A percentile compares a stretch with the other conserved stretches of the same genome.
phyloP scores from a whole-genome alignment of 2,888 invertebrate genomes.

The Idaea aversata region DNA sequence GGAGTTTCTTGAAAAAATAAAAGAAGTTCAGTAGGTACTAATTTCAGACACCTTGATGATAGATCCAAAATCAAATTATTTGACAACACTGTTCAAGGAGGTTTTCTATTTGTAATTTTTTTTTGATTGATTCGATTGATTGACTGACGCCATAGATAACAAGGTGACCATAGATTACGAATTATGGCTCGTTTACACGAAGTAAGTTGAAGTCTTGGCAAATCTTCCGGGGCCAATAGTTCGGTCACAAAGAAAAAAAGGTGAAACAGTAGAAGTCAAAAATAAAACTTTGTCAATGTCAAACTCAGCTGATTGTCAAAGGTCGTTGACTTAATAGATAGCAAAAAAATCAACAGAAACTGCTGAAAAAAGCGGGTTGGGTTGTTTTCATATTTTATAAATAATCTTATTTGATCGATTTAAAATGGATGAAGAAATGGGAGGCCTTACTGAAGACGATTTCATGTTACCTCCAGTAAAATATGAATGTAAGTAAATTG shows the following conservation, averaged over 20 bases:
- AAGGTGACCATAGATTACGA: background rate
- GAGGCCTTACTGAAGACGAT: conserved; percentile 81
- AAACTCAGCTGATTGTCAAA: background rate
- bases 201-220: background rate
- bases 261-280: background rate
- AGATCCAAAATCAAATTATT: background rate
- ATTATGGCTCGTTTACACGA: background rate
- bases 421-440: conserved; percentile 68
- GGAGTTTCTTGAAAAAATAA: conserved; percentile 26
- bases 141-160: background rate
- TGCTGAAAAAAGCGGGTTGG: background rate
- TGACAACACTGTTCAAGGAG: no score
- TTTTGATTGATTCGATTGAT: background rate
- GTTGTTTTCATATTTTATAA: background rate
- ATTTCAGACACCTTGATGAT: conserved; percentile 33
- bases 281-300: background rate
- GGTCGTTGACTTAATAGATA: background rate
- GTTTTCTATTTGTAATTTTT: background rate
- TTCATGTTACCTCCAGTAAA: conserved; percentile 83
- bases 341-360: background rate
- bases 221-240: no score
- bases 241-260: background rate
- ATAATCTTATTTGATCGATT: background rate
- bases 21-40: conserved; percentile 33
- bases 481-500: conserved; percentile 88